Base-by-base conservation (phyloP, 2,113 vertebrate species). In the Halichoerus grypus region DNA sequence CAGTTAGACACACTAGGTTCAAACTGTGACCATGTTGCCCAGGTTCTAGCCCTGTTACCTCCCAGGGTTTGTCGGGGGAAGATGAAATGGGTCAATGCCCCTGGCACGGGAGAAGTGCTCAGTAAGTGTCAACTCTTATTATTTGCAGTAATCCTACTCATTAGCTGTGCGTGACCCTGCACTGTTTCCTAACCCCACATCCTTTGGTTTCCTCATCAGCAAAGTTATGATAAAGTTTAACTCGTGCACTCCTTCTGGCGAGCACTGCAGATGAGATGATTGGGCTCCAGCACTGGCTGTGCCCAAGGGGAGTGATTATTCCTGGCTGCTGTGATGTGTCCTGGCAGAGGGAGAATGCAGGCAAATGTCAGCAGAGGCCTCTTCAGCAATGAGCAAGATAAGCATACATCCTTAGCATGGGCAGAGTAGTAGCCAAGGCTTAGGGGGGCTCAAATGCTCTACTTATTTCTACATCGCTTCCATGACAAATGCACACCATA, bases 281-380 rank as follows among this genome's bases (percentile, higher is more conserved):
- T 3, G 1, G 67, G 83, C 1, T 28, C 51, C 24, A n/a, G 19
- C n/a, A 14, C 0, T 59, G 49, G 42, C 55, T 10, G 1, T 10
- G 1, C 21, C 18, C 39, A 76, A 83, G 28, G 67, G 14, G 18
- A 80, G 36, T 5, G 36, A 61, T 55, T 81, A 51, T n/a, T 24
- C 9, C 0, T 74, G 81, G 53, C 33, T 39, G 46, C 26, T 49
- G 21, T 82, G 57, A 6, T 26, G n/a, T 9, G 76, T 77, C 31
- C 67, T 21, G 15, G 33, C 14, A 33, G 12, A 55, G 59, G n/a
- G 36, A 31, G 26, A 51, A 26, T 16, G 9, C 71, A 42, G 71
- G 59, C 5, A 80, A 85, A 76, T 4, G 36, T 24, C n/a, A 82
- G n/a, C 22, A 76, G 33, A 21, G 6, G 22, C 19, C 15, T 80